Conservation (phyloP, 2,113 vertebrate species). For the Odocoileus hemionus region DNA sequence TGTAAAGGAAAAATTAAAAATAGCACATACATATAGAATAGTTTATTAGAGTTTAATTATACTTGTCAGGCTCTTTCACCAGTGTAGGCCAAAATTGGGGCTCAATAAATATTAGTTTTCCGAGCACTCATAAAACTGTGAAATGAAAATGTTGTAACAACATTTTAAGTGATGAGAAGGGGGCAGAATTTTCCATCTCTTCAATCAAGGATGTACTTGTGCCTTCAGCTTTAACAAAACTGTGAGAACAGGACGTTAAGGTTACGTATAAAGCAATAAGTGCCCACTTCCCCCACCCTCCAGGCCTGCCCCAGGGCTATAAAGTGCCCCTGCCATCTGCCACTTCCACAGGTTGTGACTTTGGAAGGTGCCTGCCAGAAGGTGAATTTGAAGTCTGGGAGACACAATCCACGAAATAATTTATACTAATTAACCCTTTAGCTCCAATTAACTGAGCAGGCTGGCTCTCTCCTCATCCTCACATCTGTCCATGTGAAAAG, state of each 20-base stretch:
- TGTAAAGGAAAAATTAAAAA: background rate
- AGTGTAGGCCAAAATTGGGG: background rate
- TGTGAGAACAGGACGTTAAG: background rate
- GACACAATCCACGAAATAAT: constrained; percentile 30
- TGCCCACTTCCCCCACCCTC: background rate
- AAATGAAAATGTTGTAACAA: background rate
- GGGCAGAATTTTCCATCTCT: background rate
- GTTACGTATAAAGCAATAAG: background rate
- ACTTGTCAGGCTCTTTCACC: background rate
- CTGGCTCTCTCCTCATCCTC: background rate
- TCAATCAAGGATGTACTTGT: background rate
- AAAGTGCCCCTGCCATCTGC: constrained; percentile 59
- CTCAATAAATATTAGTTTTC: background rate
- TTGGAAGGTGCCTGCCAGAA: constrained; percentile 48
- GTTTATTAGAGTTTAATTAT: background rate
- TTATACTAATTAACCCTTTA: constrained; percentile 68
- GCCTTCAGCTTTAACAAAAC: background rate
- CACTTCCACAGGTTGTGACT: constrained; percentile 49
- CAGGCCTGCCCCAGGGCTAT: background rate
- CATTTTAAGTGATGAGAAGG: background rate
- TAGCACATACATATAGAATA: background rate
- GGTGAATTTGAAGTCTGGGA: constrained; percentile 64
- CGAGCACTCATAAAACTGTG: background rate
- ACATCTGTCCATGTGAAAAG: background rate
- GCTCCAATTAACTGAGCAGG: constrained; percentile 54